Evolutionary conservation across 2,797 vertebrate genomes (phyloP), one percentile per base, ranked within the genome.

Genomic region (Propithecus perrieri): DNA sequence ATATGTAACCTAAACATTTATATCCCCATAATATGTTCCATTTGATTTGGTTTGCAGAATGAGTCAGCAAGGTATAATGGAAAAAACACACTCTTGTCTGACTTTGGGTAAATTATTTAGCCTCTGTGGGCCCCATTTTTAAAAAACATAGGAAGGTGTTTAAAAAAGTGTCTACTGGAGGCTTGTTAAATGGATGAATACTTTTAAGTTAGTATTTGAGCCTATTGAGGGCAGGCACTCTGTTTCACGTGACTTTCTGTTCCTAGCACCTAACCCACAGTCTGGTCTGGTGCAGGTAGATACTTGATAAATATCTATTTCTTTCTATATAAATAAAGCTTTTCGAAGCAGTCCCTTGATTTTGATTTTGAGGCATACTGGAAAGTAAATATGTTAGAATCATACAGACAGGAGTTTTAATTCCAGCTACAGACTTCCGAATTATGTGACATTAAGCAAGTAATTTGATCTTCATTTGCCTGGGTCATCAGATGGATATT

Each of bases 321-420:
- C 4, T 89, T 79, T 75, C 33, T 71, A n/a, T 3, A 48, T 43
- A 59, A 13, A 55, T 81, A 81, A 61, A 35, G 10, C 4, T 72
- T 72, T 86, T 53, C 55, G 38, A n/a, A 78, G 50, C 67, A 78
- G 53, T 55, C 2, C 1, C 28, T 53, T 84, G 43, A 20, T 48
- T 72, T 53, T 20, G 26, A 90, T 65, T 76, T 75, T 88, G 28
- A 79, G 22, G 1, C 41, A 53, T 9, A 46, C 3, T 53, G 13
- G 14, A 30, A 46, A 63, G 43, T 86, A 95, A 79, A 83, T 33
- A 65, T 24, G 85, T 95, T n/a, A 61, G 38, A 87, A 33, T 53
- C 20, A 24, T 12, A 71, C 33, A 75, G 43, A 38, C n/a, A 28
- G 72, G 18, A 69, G 7, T 48, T 69, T 93, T 59, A 46, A 63